Evolutionary conservation across 2,113 vertebrate species (phyloP).

Genomic region (Sylvietta virens): DNA sequence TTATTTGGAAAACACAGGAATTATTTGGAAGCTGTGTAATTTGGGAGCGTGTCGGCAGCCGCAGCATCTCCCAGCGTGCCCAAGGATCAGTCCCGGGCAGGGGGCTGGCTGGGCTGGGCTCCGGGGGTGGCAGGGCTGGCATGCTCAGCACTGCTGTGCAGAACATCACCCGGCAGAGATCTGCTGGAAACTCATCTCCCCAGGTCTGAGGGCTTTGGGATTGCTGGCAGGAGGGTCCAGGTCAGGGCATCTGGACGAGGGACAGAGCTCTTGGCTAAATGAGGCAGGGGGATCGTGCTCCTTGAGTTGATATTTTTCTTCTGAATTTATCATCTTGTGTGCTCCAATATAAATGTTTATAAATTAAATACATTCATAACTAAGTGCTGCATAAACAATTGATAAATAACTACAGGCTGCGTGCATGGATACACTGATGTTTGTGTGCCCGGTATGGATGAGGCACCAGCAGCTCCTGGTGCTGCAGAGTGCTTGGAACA

Average conservation of each 20-base stretch:
- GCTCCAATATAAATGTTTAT: neutral
- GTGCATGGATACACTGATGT: fast-evolving
- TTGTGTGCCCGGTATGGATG: neutral
- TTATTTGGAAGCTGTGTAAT: neutral
- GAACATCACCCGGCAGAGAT: neutral
- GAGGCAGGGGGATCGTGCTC: neutral
- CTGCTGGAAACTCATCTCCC: neutral
- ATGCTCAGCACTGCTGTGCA: neutral
- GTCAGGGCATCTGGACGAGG: fast-evolving
- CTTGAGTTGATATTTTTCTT: neutral
- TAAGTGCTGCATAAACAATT: neutral
- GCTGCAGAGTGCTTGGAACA: neutral
- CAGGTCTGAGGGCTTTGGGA: fast-evolving
- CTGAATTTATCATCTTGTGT: neutral
- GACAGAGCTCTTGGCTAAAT: fast-evolving
- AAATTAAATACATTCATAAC: constrained; percentile 20
- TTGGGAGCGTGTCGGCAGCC: fast-evolving
- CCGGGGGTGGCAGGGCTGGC: neutral
- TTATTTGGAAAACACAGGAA: neutral
- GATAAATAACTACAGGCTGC: neutral
- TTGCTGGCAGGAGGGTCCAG: neutral
- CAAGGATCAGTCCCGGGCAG: neutral
- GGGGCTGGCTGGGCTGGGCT: neutral
- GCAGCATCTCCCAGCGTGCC: neutral
- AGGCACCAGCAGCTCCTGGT: neutral